Conservation (phyloP, 2,797 vertebrate species). For the Corythornis leucogaster region DNA sequence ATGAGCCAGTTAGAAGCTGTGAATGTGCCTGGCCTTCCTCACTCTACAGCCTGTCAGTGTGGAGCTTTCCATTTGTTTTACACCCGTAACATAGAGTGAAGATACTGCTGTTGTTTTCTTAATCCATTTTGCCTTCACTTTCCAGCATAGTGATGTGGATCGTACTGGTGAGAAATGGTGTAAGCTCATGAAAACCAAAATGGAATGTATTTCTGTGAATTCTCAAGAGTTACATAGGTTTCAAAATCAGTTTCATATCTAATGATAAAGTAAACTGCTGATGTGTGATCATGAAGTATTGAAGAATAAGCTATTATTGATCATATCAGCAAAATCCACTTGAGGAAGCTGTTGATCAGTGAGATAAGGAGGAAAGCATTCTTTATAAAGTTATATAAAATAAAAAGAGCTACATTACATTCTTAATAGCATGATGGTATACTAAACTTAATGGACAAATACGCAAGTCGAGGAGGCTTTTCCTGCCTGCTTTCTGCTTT, state of each 20-base stretch:
- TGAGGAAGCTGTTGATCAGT: background rate
- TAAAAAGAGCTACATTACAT: background rate
- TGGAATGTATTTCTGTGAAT: background rate
- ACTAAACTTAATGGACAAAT: background rate
- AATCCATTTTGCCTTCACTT: background rate
- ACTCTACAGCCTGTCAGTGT: fast-evolving
- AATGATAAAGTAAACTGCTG: background rate
- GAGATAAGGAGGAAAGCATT: background rate
- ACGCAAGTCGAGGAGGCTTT: background rate
- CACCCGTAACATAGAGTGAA: background rate
- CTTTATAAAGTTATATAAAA: background rate
- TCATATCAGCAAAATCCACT: background rate
- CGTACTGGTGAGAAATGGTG: background rate
- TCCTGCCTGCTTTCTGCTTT: background rate
- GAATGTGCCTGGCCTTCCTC: background rate
- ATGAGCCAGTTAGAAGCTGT: background rate
- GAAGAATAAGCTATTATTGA: background rate
- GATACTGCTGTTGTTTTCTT: background rate
- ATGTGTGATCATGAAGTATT: background rate
- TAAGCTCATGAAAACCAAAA: background rate
- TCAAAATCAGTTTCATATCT: background rate
- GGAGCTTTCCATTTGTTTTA: background rate
- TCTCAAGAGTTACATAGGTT: background rate
- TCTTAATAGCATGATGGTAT: background rate
- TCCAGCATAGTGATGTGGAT: background rate